Evolutionary conservation across 2,113 vertebrate species (phyloP), one percentile per base, ranked within the genome.

Genomic region (Odocoileus virginianus): DNA sequence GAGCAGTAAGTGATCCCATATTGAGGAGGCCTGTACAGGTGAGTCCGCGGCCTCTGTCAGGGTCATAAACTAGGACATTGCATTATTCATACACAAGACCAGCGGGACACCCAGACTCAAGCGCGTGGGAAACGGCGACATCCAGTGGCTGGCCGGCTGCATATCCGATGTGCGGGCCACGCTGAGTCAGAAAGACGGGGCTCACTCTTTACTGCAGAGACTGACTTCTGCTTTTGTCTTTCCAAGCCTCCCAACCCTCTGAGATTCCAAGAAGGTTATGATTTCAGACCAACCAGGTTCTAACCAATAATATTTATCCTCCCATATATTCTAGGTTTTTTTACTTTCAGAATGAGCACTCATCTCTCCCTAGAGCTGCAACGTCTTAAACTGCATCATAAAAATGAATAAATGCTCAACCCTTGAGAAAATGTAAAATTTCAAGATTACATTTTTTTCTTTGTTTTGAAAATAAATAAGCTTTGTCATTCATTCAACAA

Each of bases 391-490:
- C 5, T 45, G 25, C 17, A 85, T 45, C 33, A 11, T 61, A 88
- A 61, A 71, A 61, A 45, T 45, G 23, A 88, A 33, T 74, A 76
- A 50, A 61, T n/a, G 40, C 10, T 86, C 17, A 25, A 60, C 17
- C 30, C 17, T 74, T 47, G 45, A 87, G 33, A 87, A 97, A 95
- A 93, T 7, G 1, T 17, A 82, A 95, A 92, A 54, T 71, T 92
- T 36, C 10, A 64, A 93, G 87, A 93, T 55, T 40, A 52, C 1
- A 45, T 58, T 94, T 85, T 74, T 17, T 52, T 16, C 43, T 55
- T 87, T 21, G 15, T 83, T 91, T 96, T 95, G 58, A 91, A 84
- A 94, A 28, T 79, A 82, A 96, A 33, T 83, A 76, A 96, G 13
- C 15, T 78, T 71, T 94, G 13, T 33, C 23, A 94, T 64, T 96